Percentiles rank a stretch among this genome's conserved stretches.
phyloP scores from a whole-genome alignment of 2,888 invertebrate species.

The Mesorhabditis sp. region DNA sequence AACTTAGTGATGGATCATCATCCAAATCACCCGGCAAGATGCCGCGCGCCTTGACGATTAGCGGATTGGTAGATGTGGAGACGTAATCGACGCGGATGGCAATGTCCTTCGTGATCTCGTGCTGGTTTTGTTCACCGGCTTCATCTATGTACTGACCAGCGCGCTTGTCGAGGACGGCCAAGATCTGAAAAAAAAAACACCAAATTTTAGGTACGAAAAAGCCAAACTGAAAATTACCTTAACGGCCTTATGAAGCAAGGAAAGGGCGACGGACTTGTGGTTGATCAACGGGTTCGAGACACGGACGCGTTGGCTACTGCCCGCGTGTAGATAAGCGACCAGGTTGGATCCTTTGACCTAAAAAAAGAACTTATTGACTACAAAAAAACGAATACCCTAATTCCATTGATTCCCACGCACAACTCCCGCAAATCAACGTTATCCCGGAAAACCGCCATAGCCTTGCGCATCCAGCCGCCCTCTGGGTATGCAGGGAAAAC shows the following conservation, averaged over 20 bases:
- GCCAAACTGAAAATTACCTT: background rate
- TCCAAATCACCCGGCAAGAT: slow-evolving; percentile 72
- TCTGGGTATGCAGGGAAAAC: slow-evolving; percentile 78
- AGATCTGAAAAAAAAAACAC: slow-evolving; percentile 44
- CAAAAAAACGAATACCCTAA: slow-evolving; percentile 63
- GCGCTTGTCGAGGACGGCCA: slow-evolving; percentile 61
- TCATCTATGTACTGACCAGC: slow-evolving; percentile 59
- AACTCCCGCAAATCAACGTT: slow-evolving; percentile 98
- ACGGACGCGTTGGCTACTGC: background rate
- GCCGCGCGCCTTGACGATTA: background rate
- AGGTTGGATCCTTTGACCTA: background rate
- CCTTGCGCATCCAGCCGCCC: background rate
- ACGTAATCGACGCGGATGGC: background rate
- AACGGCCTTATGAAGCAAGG: background rate
- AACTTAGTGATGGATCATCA: slow-evolving; percentile 77
- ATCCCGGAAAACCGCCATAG: slow-evolving; percentile 64
- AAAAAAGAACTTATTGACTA: background rate
- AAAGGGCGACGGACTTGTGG: background rate
- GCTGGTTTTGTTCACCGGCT: background rate
- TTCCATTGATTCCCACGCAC: slow-evolving; percentile 95
- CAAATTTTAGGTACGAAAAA: too few species aligned
- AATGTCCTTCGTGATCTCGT: too few species aligned
- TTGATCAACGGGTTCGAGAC: background rate
- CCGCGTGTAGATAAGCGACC: background rate
- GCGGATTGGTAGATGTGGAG: background rate